Evolutionary conservation across 2,888 invertebrate genomes (phyloP).

Genomic region (Dasysyrphus tricinctus): DNA sequence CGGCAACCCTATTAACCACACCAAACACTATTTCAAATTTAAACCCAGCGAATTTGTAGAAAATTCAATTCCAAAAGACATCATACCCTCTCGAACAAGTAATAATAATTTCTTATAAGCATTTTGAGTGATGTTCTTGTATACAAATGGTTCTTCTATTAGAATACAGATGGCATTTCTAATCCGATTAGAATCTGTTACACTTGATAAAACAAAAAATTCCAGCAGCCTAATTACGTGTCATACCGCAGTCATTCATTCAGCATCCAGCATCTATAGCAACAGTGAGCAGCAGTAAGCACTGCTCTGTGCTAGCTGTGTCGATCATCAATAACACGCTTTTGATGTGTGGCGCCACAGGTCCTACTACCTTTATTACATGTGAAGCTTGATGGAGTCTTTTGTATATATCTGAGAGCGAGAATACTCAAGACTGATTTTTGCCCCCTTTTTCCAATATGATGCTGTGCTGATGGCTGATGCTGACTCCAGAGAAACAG

Average conservation of each 20-base stretch:
- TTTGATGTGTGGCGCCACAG: constrained; percentile 75
- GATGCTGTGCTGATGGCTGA: not conserved
- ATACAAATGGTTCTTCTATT: constrained; percentile 3
- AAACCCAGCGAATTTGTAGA: not conserved
- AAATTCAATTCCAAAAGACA: constrained; percentile 17
- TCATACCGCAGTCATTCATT: constrained; percentile 69
- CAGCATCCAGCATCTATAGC: constrained; percentile 30
- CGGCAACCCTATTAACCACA: not conserved
- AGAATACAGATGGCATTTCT: constrained; percentile 68
- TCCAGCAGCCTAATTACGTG: constrained; percentile 76
- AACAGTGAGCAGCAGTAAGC: not conserved
- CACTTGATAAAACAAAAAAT: constrained; percentile 75
- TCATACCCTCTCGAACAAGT: not conserved
- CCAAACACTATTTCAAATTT: not conserved
- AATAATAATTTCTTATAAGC: constrained; percentile 12
- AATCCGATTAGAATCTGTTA: constrained; percentile 75
- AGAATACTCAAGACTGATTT: not conserved
- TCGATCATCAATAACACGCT: constrained; percentile 73
- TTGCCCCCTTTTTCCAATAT: constrained; percentile 20
- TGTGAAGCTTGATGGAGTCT: constrained; percentile 38
- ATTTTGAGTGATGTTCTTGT: constrained; percentile 11
- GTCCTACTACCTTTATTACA: constrained; percentile 20
- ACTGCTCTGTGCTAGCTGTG: not conserved
- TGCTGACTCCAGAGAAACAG: not conserved
- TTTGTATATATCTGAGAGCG: constrained; percentile 23